These are phyloP conservation scores for Lerista edwardsae DNA, from an alignment of 2,797 vertebrate genomes.

Conservation along the genomic window DNA sequence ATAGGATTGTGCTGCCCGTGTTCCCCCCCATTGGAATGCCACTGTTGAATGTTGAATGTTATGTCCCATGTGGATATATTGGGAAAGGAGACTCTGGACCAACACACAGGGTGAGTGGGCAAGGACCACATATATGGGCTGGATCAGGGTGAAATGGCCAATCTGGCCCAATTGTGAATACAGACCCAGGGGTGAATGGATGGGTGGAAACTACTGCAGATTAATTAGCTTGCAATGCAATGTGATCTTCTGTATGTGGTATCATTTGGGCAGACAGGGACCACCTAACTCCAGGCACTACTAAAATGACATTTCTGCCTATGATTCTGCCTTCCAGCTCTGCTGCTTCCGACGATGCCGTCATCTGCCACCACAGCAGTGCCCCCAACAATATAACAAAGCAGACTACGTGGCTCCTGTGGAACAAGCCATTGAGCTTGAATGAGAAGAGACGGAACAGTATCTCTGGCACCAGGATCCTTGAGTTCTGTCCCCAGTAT, in stretches of 20 bases:
- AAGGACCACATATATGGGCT: no score
- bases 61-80: no score
- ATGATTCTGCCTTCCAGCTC: neutral
- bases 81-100: no score
- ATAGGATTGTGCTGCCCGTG: no score
- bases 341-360: neutral
- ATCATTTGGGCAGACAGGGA: neutral
- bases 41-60: no score
- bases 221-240: neutral
- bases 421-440: neutral
- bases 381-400: neutral
- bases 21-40: no score
- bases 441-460: neutral
- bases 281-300: neutral
- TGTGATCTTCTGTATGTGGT: neutral
- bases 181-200: neutral
- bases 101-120: no score
- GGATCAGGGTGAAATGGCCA: no score
- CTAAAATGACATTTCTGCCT: no score
- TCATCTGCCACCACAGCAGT: neutral
- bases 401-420: constrained; percentile 11
- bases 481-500: neutral
- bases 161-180: no score
- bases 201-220: neutral
- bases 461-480: neutral